Percentiles rank a stretch among this genome's conserved stretches.
Evolutionary conservation across 2,888 invertebrate species (phyloP).

Genomic region (Aphodius granarius): DNA sequence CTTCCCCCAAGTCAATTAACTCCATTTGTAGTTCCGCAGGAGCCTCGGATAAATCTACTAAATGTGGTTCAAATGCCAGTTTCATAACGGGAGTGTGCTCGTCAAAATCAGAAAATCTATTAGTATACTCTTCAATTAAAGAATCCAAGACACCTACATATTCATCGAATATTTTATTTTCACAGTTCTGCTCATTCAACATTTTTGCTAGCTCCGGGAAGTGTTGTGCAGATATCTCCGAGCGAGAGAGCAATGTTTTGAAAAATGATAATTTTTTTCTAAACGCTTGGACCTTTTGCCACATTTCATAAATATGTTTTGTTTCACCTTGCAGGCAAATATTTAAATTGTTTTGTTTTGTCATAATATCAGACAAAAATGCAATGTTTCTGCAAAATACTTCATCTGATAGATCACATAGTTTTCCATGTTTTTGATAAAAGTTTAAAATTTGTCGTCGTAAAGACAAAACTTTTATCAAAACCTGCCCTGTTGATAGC

Average conservation of each 20-base stretch:
- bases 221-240: conserved; percentile 5
- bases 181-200: conserved; percentile 12
- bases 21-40: no score
- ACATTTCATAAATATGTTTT: neutral
- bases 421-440: neutral
- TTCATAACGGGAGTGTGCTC: conserved; percentile 20
- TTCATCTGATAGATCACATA: conserved; percentile 5
- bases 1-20: conserved; percentile 17
- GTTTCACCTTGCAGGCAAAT: neutral
- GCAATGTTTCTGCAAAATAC: no score
- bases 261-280: neutral
- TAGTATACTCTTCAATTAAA: conserved; percentile 16
- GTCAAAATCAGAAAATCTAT: conserved; percentile 19
- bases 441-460: neutral
- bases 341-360: conserved; percentile 5
- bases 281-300: neutral
- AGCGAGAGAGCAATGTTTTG: neutral
- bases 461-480: neutral
- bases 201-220: conserved; percentile 2
- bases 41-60: conserved; percentile 10
- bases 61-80: conserved; percentile 17
- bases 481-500: neutral
- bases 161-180: neutral
- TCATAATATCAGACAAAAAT: conserved; percentile 5
- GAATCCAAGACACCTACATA: neutral